Conservation (phyloP, 2,888 invertebrate species). For the Drosophila aldrichi region DNA sequence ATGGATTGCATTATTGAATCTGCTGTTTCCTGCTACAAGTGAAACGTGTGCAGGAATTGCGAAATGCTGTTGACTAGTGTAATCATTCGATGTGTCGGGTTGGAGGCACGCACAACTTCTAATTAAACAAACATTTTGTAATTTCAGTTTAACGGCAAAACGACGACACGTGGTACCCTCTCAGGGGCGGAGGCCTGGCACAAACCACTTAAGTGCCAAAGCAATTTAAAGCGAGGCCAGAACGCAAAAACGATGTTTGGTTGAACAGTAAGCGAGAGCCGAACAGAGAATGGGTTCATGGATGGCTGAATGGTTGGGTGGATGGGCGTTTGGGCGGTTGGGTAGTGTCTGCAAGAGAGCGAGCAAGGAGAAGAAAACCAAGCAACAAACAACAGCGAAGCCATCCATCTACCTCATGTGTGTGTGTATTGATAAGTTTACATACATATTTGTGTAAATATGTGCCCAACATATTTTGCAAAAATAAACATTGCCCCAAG, state of each 20-base stretch:
- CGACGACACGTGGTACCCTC: conserved; percentile 76
- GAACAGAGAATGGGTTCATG: conserved; percentile 1
- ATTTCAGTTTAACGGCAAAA: conserved; percentile 77
- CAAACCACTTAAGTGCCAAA: conserved; percentile 83
- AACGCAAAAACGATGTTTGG: conserved; percentile 65
- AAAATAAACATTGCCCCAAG: conserved; percentile 75
- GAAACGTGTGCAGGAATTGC: neutral
- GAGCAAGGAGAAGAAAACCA: conserved; percentile 12
- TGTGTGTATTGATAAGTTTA: conserved; percentile 48
- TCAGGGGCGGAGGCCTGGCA: conserved; percentile 58
- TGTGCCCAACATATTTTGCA: conserved; percentile 77
- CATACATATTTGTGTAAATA: conserved; percentile 77
- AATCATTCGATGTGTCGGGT: conserved; percentile 10
- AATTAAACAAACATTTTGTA: conserved; percentile 82
- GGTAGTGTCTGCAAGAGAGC: conserved; percentile 3
- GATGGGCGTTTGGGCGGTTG: neutral
- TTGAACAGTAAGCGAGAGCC: conserved; percentile 32
- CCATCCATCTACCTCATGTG: conserved; percentile 34
- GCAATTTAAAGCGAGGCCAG: conserved; percentile 79
- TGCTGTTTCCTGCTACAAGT: neutral
- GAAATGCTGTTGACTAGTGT: conserved; percentile 18
- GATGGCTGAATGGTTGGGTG: neutral
- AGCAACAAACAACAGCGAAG: conserved; percentile 18
- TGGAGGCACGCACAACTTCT: conserved; percentile 72
- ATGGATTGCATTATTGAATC: neutral